These are phyloP conservation scores for Cenopis cana DNA, from an alignment of 2,888 invertebrate genomes.

Conservation along the genomic window DNA sequence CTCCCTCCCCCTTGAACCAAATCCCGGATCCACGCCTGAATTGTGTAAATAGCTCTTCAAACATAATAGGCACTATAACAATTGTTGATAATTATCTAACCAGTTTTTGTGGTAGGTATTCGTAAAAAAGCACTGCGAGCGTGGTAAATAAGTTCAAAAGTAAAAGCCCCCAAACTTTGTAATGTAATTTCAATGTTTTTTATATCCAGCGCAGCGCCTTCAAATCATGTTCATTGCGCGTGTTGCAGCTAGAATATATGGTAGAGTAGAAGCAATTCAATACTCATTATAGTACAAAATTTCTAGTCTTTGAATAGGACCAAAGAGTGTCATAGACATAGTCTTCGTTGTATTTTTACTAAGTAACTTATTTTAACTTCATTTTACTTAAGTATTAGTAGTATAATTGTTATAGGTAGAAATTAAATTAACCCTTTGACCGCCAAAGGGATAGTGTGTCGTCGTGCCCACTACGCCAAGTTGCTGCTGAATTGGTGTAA, in stretches of 20 bases:
- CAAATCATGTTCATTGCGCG: background rate
- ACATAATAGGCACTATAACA: background rate
- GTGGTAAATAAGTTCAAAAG: background rate
- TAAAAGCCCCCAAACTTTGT: conserved; percentile 5
- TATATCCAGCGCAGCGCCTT: conserved; percentile 17
- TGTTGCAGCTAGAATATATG: conserved; percentile 7
- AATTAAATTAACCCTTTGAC: too few relatives aligned
- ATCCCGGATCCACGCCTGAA: too few relatives aligned
- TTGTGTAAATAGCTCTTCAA: background rate
- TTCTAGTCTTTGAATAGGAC: conserved; percentile 44
- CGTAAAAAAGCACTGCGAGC: background rate
- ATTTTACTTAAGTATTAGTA: background rate
- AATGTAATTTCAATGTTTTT: background rate
- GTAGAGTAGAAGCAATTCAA: conserved; percentile 26
- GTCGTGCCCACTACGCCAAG: too few relatives aligned
- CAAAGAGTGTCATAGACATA: conserved; percentile 36
- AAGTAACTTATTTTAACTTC: background rate
- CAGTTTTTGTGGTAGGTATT: background rate
- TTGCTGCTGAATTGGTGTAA: too few relatives aligned
- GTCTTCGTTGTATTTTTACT: conserved; percentile 15
- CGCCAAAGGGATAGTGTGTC: too few relatives aligned
- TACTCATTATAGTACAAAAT: conserved; percentile 42
- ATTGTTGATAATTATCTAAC: too few relatives aligned
- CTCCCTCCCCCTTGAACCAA: too few relatives aligned
- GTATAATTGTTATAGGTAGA: conserved; percentile 9